Evolutionary conservation across 2,888 invertebrate species (phyloP).

Genomic region (Drosophila paracracens): DNA sequence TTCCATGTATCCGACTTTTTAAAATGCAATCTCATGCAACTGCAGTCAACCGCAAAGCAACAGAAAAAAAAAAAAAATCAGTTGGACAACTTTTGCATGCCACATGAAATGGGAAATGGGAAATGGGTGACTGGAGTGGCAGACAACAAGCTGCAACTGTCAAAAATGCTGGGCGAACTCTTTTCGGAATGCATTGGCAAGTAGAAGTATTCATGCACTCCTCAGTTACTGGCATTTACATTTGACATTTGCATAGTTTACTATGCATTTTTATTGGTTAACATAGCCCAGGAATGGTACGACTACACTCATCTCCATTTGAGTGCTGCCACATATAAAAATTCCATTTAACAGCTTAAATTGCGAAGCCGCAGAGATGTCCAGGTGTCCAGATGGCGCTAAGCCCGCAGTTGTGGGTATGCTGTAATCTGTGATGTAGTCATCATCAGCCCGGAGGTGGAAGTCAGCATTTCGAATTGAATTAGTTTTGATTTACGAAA

Average conservation of each 20-base stretch:
- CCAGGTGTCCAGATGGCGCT: constrained; percentile 7
- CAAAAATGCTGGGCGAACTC: constrained; percentile 66
- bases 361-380: constrained; percentile 13
- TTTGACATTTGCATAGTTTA: constrained; percentile 71
- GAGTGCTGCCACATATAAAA: constrained; percentile 37
- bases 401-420: constrained; percentile 6
- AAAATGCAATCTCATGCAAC: constrained; percentile 62
- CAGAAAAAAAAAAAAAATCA: constrained; percentile 39
- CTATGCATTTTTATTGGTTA: constrained; percentile 71
- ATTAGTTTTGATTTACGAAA: constrained; percentile 67
- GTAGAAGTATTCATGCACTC: constrained; percentile 62
- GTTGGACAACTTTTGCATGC: constrained; percentile 53
- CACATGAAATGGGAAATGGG: constrained; percentile 24
- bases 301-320: background rate
- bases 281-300: constrained; percentile 29
- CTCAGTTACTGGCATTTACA: constrained; percentile 65
- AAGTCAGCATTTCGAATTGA: constrained; percentile 50
- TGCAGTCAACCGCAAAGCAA: constrained; percentile 58
- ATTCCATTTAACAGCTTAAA: constrained; percentile 69
- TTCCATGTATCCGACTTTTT: constrained; percentile 47
- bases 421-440: constrained; percentile 44
- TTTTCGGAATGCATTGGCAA: constrained; percentile 64
- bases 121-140: background rate
- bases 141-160: constrained; percentile 68
- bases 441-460: constrained; percentile 13